Evolutionary conservation across 1,140 invertebrate species (phyloP).

Genomic region (Achroia grisella): DNA sequence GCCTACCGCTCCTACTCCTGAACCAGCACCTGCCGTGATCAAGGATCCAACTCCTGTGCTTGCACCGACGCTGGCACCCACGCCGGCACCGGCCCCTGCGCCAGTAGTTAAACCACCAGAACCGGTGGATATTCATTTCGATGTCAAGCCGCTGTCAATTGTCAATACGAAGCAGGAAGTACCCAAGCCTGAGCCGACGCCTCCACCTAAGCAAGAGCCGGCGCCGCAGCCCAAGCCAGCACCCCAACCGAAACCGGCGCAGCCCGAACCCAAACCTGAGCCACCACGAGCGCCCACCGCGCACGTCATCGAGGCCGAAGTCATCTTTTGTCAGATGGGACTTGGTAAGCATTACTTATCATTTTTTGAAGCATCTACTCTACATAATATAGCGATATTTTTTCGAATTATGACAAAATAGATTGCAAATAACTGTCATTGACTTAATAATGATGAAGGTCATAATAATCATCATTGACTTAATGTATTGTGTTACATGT

Average conservation of each 20-base stretch:
- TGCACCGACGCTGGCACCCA: conserved; percentile 16
- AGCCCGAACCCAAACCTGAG: conserved; percentile 16
- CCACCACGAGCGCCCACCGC: conserved; percentile 38
- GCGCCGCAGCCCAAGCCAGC: conserved; percentile 35
- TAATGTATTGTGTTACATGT: too few relatives aligned
- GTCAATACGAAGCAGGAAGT: conserved; percentile 21
- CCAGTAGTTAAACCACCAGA: neutral
- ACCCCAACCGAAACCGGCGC: conserved; percentile 16
- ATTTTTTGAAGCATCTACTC: too few relatives aligned
- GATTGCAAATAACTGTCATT: too few relatives aligned
- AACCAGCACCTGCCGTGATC: conserved; percentile 33
- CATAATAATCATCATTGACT: too few relatives aligned
- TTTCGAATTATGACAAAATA: too few relatives aligned
- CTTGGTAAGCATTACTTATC: conserved; percentile 72
- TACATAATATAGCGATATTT: too few relatives aligned
- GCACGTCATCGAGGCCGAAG: conserved; percentile 77
- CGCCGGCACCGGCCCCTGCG: conserved; percentile 14
- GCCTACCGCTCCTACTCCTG: conserved; percentile 38
- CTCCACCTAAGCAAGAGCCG: conserved; percentile 61
- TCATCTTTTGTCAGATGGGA: conserved; percentile 79
- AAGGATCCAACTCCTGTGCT: conserved; percentile 35
- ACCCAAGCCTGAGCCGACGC: conserved; percentile 17
- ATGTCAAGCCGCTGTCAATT: conserved; percentile 20
- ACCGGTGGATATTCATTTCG: conserved; percentile 11
- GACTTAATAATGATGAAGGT: too few relatives aligned